Conservation (phyloP, 2,888 invertebrate species). For the Agrochola lychnidis region DNA sequence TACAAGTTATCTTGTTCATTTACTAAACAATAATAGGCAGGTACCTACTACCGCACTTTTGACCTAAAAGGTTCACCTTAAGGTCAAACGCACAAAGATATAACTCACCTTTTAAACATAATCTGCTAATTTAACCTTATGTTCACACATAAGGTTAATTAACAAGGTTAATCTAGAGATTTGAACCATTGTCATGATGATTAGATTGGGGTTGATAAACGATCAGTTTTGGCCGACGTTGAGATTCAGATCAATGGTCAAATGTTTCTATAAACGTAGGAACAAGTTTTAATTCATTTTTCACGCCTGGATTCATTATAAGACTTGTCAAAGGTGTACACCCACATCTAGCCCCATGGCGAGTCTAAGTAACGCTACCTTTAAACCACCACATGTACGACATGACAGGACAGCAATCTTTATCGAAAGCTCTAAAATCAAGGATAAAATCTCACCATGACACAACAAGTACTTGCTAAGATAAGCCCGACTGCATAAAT, state of each 20-base stretch:
- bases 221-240: not conserved
- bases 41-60: not conserved
- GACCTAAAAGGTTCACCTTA: not conserved
- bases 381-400: not conserved
- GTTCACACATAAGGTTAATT: not conserved
- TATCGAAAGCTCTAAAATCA: not conserved
- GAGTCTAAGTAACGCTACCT: not conserved
- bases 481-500: not conserved
- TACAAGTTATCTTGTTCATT: not conserved
- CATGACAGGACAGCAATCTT: not conserved
- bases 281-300: not conserved
- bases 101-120: not conserved
- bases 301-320: too few relatives aligned
- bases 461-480: not conserved
- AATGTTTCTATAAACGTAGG: not conserved
- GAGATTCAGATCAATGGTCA: not conserved
- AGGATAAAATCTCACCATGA: not conserved
- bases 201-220: too few relatives aligned
- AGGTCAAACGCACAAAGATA: not conserved
- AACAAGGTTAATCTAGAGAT: not conserved
- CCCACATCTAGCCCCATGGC: not conserved
- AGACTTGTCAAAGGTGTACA: not conserved
- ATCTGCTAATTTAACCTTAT: conserved; percentile 12
- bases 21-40: not conserved
- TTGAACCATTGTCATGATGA: too few relatives aligned